Conservation (phyloP, 2,113 vertebrate genomes). For the Erythrocercus mccallii region DNA sequence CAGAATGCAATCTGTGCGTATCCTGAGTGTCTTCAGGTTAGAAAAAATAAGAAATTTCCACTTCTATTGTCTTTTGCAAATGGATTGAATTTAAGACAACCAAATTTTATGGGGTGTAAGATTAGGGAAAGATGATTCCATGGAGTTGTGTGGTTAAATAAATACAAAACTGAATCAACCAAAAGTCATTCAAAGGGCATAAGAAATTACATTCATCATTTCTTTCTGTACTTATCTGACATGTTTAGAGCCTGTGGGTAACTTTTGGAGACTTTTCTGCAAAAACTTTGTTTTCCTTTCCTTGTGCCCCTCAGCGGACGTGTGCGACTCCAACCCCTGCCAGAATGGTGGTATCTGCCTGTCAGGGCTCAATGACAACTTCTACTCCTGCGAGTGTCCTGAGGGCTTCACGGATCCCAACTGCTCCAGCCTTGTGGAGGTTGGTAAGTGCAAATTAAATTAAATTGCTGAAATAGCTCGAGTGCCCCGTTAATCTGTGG, state of each 20-base stretch:
- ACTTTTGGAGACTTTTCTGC: background rate
- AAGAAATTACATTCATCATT: background rate
- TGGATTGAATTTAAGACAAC: background rate
- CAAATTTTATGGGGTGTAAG: background rate
- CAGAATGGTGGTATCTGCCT: slow-evolving; percentile 78
- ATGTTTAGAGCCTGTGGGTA: background rate
- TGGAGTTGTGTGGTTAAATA: background rate
- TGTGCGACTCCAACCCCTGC: slow-evolving; percentile 76
- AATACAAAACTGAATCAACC: background rate
- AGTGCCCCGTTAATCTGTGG: background rate
- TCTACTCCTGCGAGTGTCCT: slow-evolving; percentile 78
- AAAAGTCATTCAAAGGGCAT: background rate
- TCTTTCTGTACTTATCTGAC: background rate
- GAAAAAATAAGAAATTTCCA: background rate
- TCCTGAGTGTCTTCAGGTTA: background rate
- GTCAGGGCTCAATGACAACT: slow-evolving; percentile 61
- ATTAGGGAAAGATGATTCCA: background rate
- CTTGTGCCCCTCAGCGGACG: slow-evolving; percentile 59
- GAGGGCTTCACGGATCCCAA: slow-evolving; percentile 76
- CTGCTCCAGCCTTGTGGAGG: slow-evolving; percentile 81
- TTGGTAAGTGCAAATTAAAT: slow-evolving; percentile 80
- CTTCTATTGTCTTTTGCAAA: background rate
- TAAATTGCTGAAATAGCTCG: background rate
- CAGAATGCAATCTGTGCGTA: background rate
- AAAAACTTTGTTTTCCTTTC: background rate